These are phyloP conservation scores for Mechanitis messenoides DNA, from an alignment of 2,888 invertebrate species.

Conservation along the genomic window DNA sequence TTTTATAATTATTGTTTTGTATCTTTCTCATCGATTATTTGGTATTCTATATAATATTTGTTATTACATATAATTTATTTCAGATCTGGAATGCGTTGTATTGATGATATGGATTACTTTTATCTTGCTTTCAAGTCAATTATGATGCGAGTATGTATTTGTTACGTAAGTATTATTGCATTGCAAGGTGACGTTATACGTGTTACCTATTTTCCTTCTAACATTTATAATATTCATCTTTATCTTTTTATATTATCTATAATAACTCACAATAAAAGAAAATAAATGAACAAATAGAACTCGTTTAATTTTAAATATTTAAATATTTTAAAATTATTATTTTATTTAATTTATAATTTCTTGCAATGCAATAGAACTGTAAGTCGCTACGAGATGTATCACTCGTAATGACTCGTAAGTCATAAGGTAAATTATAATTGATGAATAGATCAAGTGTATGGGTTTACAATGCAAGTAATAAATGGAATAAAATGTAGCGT, in stretches of 20 bases:
- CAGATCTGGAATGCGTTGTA: conserved; percentile 25
- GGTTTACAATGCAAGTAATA: conserved; percentile 73
- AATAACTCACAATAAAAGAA: too few species aligned
- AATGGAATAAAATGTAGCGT: conserved; percentile 55
- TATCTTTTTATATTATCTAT: background rate
- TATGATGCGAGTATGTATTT: conserved; percentile 62
- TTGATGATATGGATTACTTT: conserved; percentile 30
- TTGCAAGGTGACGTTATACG: conserved; percentile 38
- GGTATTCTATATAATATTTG: conserved; percentile 10
- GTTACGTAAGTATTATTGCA: conserved; percentile 32
- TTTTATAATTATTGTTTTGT: conserved; percentile 1
- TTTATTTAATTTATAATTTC: conserved; percentile 13
- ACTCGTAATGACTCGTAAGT: conserved; percentile 45
- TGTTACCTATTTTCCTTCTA: conserved; percentile 13
- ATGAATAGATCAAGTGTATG: conserved; percentile 71
- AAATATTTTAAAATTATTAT: background rate
- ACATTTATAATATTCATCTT: background rate
- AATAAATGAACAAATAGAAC: too few species aligned
- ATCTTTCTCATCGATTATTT: conserved; percentile 2
- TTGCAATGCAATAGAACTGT: conserved; percentile 44
- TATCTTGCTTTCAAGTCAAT: conserved; percentile 63
- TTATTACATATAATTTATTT: conserved; percentile 25
- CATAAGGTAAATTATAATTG: conserved; percentile 63
- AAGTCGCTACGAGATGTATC: conserved; percentile 39
- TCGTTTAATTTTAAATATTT: background rate